A percentile compares a stretch with the other conserved stretches of the same genome.
phyloP scores from a whole-genome alignment of 2,113 vertebrate genomes.

The Glaucomys volans region DNA sequence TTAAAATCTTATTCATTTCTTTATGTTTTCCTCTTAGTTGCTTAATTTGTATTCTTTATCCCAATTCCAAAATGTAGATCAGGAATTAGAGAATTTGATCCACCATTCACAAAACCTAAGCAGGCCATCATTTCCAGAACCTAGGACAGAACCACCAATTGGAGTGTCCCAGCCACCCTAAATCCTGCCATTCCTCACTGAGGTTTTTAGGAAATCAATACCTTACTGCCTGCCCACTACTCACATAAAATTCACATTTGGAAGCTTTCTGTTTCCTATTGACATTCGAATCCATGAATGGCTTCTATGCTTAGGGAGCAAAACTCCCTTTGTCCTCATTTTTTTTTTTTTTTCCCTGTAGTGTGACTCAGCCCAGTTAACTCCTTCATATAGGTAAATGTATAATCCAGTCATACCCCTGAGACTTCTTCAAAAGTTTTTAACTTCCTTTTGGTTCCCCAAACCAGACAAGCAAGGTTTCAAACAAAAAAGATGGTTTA shows the following conservation, averaged over 20 bases:
- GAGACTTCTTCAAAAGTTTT: neutral
- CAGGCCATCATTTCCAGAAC: neutral
- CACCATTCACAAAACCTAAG: no score
- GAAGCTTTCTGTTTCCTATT: neutral
- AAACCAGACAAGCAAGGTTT: neutral
- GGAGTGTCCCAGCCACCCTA: neutral
- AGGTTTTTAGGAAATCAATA: neutral
- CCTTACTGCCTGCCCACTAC: neutral
- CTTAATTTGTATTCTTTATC: neutral
- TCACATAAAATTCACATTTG: neutral
- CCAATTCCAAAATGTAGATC: neutral
- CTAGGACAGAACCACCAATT: neutral
- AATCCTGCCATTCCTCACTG: neutral
- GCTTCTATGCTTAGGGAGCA: neutral
- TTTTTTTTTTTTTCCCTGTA: constrained; percentile 40
- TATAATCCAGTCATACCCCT: neutral
- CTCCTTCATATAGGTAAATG: neutral
- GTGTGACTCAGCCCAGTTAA: neutral
- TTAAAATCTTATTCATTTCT: neutral
- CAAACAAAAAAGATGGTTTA: neutral
- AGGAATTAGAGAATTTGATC: neutral
- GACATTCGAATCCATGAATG: neutral
- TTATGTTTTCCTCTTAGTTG: neutral
- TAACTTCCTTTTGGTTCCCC: neutral
- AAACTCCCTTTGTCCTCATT: neutral